Percentiles rank a stretch among this genome's conserved stretches.
These are phyloP conservation scores for Larimichthys polyactis DNA, from an alignment of 2,113 vertebrate genomes.

Conservation along the genomic window DNA sequence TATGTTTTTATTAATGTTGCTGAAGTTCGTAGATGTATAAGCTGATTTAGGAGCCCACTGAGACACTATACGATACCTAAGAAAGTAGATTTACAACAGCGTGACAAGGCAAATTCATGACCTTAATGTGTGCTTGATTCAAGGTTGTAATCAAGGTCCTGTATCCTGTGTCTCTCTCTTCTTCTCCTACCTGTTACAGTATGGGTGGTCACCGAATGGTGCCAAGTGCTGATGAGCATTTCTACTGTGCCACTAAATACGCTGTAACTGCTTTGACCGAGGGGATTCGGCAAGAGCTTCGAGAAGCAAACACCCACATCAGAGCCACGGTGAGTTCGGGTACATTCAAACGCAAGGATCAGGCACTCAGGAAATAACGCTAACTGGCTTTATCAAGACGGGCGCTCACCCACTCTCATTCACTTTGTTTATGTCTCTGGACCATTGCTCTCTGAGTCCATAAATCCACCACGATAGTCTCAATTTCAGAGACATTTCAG, in stretches of 20 bases:
- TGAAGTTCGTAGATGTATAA: background rate
- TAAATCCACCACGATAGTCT: too few relatives aligned
- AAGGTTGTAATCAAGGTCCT: background rate
- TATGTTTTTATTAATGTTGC: background rate
- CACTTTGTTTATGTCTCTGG: too few relatives aligned
- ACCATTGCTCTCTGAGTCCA: too few relatives aligned
- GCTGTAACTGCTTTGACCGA: constrained; percentile 95
- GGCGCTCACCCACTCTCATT: too few relatives aligned
- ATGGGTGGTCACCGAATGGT: constrained; percentile 92
- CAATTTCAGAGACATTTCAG: too few relatives aligned
- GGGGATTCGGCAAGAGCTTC: constrained; percentile 93
- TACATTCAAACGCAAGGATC: too few relatives aligned
- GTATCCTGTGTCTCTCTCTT: background rate
- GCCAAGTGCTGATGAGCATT: constrained; percentile 87
- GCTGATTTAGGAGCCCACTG: background rate
- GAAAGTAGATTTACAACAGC: background rate
- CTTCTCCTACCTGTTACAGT: constrained; percentile 74
- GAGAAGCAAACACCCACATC: constrained; percentile 93
- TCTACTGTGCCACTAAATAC: constrained; percentile 96
- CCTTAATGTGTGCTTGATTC: background rate
- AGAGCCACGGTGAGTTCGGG: constrained; percentile 89
- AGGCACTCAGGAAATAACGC: too few relatives aligned
- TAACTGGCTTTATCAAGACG: too few relatives aligned
- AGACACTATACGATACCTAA: background rate
- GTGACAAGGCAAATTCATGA: background rate